These are phyloP conservation scores for Callitettix versicolor DNA, from an alignment of 1,140 invertebrate species.

Conservation along the genomic window DNA sequence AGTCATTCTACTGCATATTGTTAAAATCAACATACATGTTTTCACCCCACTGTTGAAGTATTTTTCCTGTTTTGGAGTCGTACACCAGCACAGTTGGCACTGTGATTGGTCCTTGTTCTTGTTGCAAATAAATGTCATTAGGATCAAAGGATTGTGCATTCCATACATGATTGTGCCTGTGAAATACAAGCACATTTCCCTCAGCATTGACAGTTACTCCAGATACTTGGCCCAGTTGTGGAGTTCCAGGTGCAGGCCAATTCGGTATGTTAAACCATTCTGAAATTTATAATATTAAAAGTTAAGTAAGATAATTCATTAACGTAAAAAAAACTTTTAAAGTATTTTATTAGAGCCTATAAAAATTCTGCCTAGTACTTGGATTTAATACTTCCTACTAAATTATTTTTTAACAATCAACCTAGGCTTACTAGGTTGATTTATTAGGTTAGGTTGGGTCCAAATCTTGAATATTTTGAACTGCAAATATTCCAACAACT, in stretches of 20 bases:
- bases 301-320: no score
- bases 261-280: constrained; percentile 32
- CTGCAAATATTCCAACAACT: no score
- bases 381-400: no score
- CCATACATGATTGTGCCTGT: constrained; percentile 69
- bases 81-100: constrained; percentile 64
- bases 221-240: constrained; percentile 61
- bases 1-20: no score
- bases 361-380: no score
- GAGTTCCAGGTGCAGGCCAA: constrained; percentile 41
- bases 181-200: constrained; percentile 73
- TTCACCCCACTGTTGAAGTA: constrained; percentile 66
- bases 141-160: constrained; percentile 48
- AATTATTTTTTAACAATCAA: no score
- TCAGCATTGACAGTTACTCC: constrained; percentile 63
- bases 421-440: no score
- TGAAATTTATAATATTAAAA: no score
- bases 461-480: no score
- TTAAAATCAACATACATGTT: constrained; percentile 59
- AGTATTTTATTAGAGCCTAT: no score
- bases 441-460: no score
- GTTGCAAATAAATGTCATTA: constrained; percentile 42
- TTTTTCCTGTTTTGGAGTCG: constrained; percentile 52
- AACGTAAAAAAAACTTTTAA: no score
- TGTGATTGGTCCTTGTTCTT: constrained; percentile 53